Conservation (phyloP, 30 jellyfish, hydroid and myxozoan species). For the Sanderia malayensis region DNA sequence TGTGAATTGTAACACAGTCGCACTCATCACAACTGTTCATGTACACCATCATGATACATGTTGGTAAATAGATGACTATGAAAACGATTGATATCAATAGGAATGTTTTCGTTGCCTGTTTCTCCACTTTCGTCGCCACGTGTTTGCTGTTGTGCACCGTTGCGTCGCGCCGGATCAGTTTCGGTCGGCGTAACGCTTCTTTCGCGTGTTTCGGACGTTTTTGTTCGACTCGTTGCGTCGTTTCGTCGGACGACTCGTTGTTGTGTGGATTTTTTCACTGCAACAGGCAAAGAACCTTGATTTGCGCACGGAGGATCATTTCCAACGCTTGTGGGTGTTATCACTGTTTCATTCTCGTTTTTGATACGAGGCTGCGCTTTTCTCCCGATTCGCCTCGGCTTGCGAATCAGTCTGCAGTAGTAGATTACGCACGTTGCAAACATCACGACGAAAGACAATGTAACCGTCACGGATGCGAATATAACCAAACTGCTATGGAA, state of each 20-base stretch:
- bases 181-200: constrained; percentile 20
- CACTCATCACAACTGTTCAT: constrained; percentile 59
- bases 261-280: too few species aligned
- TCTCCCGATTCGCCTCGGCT: constrained; percentile 16
- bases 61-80: constrained; percentile 56
- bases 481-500: constrained; percentile 42
- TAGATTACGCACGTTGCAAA: constrained; percentile 29
- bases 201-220: too few species aligned
- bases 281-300: too few species aligned
- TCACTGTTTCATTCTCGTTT: not conserved
- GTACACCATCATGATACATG: constrained; percentile 55
- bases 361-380: constrained; percentile 16
- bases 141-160: constrained; percentile 6
- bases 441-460: constrained; percentile 32
- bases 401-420: constrained; percentile 35
- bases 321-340: not conserved
- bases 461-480: constrained; percentile 57
- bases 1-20: constrained; percentile 53
- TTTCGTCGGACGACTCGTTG: too few species aligned
- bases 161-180: constrained; percentile 12
- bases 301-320: constrained; percentile 1
- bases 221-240: too few species aligned
- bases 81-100: constrained; percentile 40
- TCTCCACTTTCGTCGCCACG: constrained; percentile 43
- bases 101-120: constrained; percentile 53